Conservation (phyloP, 2,113 vertebrate species). For the Crotalus viridis region DNA sequence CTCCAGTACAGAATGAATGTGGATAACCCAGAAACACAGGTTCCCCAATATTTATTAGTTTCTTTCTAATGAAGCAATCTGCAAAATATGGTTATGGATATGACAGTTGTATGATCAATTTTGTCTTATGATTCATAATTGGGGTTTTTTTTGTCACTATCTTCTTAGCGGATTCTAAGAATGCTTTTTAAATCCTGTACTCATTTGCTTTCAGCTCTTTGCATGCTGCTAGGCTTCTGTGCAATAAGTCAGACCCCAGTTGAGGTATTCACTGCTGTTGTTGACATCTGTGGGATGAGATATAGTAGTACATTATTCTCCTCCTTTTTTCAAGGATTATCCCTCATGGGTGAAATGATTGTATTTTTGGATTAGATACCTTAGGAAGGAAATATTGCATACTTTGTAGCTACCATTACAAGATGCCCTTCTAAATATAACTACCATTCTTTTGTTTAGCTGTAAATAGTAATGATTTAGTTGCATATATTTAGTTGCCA, state of each 20-base stretch:
- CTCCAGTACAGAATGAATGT: background rate
- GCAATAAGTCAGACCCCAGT: conserved; percentile 35
- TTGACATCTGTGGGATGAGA: conserved; percentile 52
- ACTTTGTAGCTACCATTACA: conserved; percentile 64
- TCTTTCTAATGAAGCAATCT: background rate
- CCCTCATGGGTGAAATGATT: conserved; percentile 56
- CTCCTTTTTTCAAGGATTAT: conserved; percentile 55
- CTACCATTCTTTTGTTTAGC: conserved; percentile 61
- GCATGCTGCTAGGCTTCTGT: conserved; percentile 23
- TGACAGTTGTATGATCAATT: background rate
- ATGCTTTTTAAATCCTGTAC: background rate
- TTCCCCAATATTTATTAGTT: background rate
- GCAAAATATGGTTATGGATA: background rate
- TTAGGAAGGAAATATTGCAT: conserved; percentile 61
- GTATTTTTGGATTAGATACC: conserved; percentile 54
- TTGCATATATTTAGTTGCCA: conserved; percentile 1
- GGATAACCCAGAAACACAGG: background rate
- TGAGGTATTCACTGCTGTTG: conserved; percentile 30
- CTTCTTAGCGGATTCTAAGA: background rate
- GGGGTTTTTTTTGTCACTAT: background rate
- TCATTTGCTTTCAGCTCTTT: conserved; percentile 26
- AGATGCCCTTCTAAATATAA: conserved; percentile 62
- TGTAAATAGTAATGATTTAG: conserved; percentile 38
- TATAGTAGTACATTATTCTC: conserved; percentile 55
- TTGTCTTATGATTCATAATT: background rate